These are phyloP conservation scores for Neoaliturus tenellus DNA, from an alignment of 2,888 invertebrate species.

Conservation along the genomic window DNA sequence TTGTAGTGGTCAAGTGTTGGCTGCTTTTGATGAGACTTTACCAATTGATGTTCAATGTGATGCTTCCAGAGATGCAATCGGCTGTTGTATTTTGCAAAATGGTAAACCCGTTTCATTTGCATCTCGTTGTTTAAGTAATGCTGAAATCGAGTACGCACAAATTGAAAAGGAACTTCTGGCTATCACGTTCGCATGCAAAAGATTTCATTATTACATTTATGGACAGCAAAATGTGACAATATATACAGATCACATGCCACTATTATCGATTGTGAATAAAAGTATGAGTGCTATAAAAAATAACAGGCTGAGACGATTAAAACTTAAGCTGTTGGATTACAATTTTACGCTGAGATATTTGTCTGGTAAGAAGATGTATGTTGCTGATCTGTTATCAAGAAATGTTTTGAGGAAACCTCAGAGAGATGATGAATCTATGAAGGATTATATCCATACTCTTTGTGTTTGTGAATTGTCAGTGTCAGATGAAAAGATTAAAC, in stretches of 20 bases:
- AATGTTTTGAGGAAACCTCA: background rate
- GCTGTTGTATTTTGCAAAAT: slow-evolving; percentile 58
- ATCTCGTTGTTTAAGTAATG: slow-evolving; percentile 53
- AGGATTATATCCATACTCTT: slow-evolving; percentile 7
- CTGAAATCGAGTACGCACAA: slow-evolving; percentile 66
- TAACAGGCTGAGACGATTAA: slow-evolving; percentile 51
- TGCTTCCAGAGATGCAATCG: slow-evolving; percentile 44
- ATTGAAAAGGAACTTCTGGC: slow-evolving; percentile 70
- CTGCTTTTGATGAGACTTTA: background rate
- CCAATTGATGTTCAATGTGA: slow-evolving; percentile 15
- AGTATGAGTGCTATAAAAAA: slow-evolving; percentile 56
- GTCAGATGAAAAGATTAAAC: background rate
- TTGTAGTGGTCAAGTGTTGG: background rate
- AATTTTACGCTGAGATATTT: slow-evolving; percentile 61
- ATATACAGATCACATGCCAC: slow-evolving; percentile 55
- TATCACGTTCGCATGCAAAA: slow-evolving; percentile 68
- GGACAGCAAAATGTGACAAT: slow-evolving; percentile 54
- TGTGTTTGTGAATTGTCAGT: background rate
- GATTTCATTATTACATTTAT: slow-evolving; percentile 68
- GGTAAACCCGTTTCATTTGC: slow-evolving; percentile 54
- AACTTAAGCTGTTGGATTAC: slow-evolving; percentile 46
- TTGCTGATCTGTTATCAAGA: slow-evolving; percentile 62
- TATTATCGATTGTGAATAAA: slow-evolving; percentile 55
- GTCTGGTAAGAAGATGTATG: slow-evolving; percentile 66
- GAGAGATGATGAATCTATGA: slow-evolving; percentile 8